Evolutionary conservation across 2,113 vertebrate genomes (phyloP), one percentile per base, ranked within the genome.

Genomic region (zebrafish (Danio rerio)): DNA sequence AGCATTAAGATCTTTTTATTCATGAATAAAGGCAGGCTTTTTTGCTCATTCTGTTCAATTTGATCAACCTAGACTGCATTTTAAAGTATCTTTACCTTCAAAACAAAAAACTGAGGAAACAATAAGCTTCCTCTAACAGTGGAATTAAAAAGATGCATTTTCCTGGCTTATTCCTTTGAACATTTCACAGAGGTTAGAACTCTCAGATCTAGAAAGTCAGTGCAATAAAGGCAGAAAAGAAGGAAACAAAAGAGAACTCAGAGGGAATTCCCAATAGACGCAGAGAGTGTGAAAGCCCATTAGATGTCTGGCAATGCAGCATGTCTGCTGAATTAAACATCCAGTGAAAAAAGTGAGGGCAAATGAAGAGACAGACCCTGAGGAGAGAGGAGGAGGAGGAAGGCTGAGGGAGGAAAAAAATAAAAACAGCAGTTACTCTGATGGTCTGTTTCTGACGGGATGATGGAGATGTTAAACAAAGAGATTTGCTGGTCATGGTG

Each of bases 391-490:
- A 52, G 49, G 0, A 52, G 49, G 0, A 21, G 59, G 31, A 20
- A 12, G 20, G 21, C 78, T 86, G 53, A 78, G 47, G 1, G 16
- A 18, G 42, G 55, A n/a, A 72, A 47, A 31, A 78, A 65, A 31
- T 79, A 82, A 80, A 84, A 75, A 12, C 9, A 55, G 75, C 78
- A 72, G 71, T 77, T 82, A 84, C 69, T 82, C 45, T 50, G 21
- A 69, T 40, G 5, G 76, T 68, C 75, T 31, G 65, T 59, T 85
- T 83, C 74, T 72, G 70, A 62, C 59, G 82, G n/a, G 53, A 13
- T 49, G 65, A 69, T 74, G 84, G 43, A 11, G 91, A 88, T 70
- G 89, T 89, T 84, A 81, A 85, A 86, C 87, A 75, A 45, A 87
- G 40, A 16, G 84, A 83, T 81, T 66, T 20, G 72, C 80, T 76